A percentile compares a stretch with the other conserved stretches of the same genome.
Evolutionary conservation across 2,113 vertebrate genomes (phyloP).

Genomic region (Polyodon spathula): DNA sequence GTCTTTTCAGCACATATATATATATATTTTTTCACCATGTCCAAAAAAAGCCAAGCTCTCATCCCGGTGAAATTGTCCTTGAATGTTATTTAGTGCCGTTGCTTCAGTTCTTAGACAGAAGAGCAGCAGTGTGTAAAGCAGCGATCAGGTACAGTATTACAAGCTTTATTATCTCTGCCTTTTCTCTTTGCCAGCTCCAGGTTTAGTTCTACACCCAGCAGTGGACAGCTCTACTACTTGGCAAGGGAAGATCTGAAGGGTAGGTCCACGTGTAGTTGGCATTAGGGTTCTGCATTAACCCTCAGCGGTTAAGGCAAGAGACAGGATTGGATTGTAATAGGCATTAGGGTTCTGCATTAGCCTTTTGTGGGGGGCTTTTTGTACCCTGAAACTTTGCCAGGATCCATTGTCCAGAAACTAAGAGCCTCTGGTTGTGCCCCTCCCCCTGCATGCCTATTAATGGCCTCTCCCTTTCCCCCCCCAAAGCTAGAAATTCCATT

Average conservation of each 20-base stretch:
- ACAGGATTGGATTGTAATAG: background rate
- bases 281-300: background rate
- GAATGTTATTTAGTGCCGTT: too few species aligned
- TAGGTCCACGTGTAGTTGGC: background rate
- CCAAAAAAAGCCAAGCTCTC: too few species aligned
- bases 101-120: too few species aligned
- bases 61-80: too few species aligned
- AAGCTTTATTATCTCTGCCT: slow-evolving; percentile 20
- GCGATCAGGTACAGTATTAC: background rate
- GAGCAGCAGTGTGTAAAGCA: too few species aligned
- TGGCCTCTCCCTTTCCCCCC: background rate
- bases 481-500: slow-evolving; percentile 1
- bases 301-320: too few species aligned
- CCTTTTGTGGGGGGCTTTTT: too few species aligned
- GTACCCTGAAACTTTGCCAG: background rate
- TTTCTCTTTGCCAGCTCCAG: slow-evolving; percentile 12
- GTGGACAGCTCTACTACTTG: background rate
- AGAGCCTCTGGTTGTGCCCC: background rate
- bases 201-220: slow-evolving; percentile 16
- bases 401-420: background rate
- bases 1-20: slow-evolving; percentile 45
- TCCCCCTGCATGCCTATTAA: background rate
- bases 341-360: background rate
- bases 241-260: slow-evolving; percentile 1
- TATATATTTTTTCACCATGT: slow-evolving; percentile 24